Conservation (phyloP, 1,140 invertebrate genomes). For the Acromyrmex heyeri region DNA sequence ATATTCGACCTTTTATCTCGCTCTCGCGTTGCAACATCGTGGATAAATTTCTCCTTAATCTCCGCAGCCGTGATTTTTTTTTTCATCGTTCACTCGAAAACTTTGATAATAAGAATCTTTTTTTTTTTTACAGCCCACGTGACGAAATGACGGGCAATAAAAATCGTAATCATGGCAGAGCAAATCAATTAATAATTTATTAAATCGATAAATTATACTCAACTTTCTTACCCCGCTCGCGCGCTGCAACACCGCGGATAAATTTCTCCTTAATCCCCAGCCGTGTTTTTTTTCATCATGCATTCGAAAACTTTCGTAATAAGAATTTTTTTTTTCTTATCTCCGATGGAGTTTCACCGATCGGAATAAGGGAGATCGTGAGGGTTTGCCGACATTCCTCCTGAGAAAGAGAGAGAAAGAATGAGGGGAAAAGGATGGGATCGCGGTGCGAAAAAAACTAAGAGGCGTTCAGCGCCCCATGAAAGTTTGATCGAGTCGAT, state of each 20-base stretch:
- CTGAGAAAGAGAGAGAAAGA: background rate
- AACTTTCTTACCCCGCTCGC: background rate
- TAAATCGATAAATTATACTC: background rate
- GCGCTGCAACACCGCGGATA: background rate
- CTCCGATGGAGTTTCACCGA: conserved; percentile 41
- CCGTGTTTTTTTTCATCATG: conserved; percentile 6
- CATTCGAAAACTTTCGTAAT: conserved; percentile 49
- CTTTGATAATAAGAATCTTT: conserved; percentile 43
- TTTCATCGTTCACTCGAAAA: conserved; percentile 12
- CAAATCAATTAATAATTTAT: conserved; percentile 33
- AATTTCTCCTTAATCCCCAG: conserved; percentile 28
- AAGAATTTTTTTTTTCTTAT: conserved; percentile 24
- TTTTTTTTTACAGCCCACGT: background rate
- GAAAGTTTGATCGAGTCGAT: conserved; percentile 79
- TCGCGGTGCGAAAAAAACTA: conserved; percentile 39
- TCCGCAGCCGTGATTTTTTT: background rate
- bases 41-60: conserved; percentile 38
- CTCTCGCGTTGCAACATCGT: background rate
- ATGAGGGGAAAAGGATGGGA: background rate
- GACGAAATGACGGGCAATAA: background rate
- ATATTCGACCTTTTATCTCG: background rate
- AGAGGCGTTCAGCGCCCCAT: conserved; percentile 68
- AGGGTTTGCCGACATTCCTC: conserved; percentile 5
- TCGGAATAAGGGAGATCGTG: conserved; percentile 7
- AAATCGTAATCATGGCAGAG: background rate